Conservation (phyloP, 2,113 vertebrate species). For the Chaenogobius annularis region DNA sequence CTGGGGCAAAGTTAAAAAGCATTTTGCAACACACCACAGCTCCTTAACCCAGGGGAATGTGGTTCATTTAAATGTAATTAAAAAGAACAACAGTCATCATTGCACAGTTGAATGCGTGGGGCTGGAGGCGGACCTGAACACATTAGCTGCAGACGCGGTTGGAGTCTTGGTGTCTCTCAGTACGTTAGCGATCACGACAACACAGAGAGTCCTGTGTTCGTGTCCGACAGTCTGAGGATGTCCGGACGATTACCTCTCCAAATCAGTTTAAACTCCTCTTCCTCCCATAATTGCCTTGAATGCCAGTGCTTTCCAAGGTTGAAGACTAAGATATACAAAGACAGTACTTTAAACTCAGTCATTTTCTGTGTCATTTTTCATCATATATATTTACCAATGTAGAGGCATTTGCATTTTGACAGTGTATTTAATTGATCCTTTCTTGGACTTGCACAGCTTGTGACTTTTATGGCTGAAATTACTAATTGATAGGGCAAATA, state of each 20-base stretch:
- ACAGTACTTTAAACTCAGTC: not conserved
- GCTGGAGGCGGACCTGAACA: constrained; percentile 33
- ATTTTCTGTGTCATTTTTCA: not conserved
- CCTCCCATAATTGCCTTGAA: constrained; percentile 40
- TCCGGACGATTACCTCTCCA: constrained; percentile 64
- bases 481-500: not conserved
- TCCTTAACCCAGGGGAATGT: constrained; percentile 19
- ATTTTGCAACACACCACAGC: constrained; percentile 17
- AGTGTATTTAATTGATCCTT: no score
- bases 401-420: not conserved
- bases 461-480: not conserved
- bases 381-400: no score
- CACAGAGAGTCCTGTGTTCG: constrained; percentile 51
- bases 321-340: not conserved
- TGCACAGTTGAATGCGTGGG: constrained; percentile 7
- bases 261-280: constrained; percentile 58
- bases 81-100: constrained; percentile 40
- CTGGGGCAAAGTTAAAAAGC: constrained; percentile 8
- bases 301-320: constrained; percentile 31
- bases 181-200: constrained; percentile 48
- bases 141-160: constrained; percentile 15
- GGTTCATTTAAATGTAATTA: constrained; percentile 40
- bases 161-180: constrained; percentile 33
- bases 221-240: constrained; percentile 51
- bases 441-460: no score